A percentile compares a stretch with the other conserved stretches of the same genome.
phyloP scores from a whole-genome alignment of 2,113 vertebrate genomes.

The Capreolus pygargus region DNA sequence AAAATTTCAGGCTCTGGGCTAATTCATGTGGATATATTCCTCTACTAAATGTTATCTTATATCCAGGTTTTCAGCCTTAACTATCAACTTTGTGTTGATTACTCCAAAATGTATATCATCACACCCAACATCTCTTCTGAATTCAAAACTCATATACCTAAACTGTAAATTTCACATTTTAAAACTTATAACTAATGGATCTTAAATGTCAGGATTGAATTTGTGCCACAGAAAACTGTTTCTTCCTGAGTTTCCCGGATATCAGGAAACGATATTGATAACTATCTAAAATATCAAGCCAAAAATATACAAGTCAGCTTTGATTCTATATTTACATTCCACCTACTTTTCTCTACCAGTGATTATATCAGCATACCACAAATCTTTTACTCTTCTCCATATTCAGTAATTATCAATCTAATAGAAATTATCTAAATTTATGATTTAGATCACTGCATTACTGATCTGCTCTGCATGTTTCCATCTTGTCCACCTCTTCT shows the following conservation, averaged over 20 bases:
- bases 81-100: background rate
- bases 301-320: background rate
- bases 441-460: background rate
- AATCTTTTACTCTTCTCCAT: background rate
- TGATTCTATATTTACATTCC: background rate
- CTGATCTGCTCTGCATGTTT: background rate
- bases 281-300: background rate
- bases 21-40: background rate
- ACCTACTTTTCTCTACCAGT: background rate
- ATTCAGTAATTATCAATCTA: background rate
- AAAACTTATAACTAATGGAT: background rate
- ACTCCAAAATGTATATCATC: background rate
- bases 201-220: background rate
- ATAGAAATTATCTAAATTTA: background rate
- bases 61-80: background rate
- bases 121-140: background rate
- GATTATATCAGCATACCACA: background rate
- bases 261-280: background rate
- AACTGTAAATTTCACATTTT: background rate
- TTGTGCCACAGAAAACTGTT: background rate
- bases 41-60: background rate
- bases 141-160: background rate
- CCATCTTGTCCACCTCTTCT: background rate
- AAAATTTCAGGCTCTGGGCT: background rate
- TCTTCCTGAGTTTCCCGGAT: background rate